phyloP scores from a whole-genome alignment of 2,113 vertebrate species.

The Cervus canadensis region DNA sequence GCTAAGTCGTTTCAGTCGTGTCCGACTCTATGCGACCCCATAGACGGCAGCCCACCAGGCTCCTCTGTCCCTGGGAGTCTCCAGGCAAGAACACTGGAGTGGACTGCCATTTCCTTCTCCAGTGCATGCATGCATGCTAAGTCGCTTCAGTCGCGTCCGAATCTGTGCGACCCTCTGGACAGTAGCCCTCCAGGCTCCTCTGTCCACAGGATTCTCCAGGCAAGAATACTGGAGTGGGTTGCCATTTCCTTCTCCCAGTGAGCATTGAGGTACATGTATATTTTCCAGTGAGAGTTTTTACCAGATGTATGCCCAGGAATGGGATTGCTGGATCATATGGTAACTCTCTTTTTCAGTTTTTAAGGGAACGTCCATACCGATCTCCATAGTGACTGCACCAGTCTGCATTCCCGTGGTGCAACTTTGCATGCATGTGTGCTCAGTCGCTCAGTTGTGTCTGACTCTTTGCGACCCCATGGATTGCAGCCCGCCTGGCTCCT shows the following conservation, averaged over 20 bases:
- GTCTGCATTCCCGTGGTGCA: neutral
- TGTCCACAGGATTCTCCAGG: too few relatives aligned
- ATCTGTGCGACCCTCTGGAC: too few relatives aligned
- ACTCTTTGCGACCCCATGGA: neutral
- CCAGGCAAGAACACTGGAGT: too few relatives aligned
- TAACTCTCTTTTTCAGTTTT: rapidly evolving
- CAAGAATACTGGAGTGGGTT: too few relatives aligned
- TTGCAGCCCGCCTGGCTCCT: neutral
- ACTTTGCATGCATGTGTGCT: rapidly evolving
- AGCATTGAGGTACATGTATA: neutral
- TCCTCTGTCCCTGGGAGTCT: too few relatives aligned
- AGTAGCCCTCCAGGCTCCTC: too few relatives aligned
- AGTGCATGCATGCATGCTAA: too few relatives aligned
- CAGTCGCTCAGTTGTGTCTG: neutral
- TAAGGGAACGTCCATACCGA: neutral
- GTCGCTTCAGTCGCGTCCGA: too few relatives aligned
- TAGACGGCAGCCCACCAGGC: too few relatives aligned
- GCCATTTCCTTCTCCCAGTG: neutral
- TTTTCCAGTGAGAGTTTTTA: neutral
- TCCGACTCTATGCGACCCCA: too few relatives aligned
- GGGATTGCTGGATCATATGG: neutral
- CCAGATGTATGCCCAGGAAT: neutral
- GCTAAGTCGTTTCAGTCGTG: too few relatives aligned
- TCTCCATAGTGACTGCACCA: neutral
- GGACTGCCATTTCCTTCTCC: too few relatives aligned